Percentiles rank a stretch among this genome's conserved stretches.
Evolutionary conservation across 2,888 invertebrate genomes (phyloP).

Genomic region (Plebejus argus): DNA sequence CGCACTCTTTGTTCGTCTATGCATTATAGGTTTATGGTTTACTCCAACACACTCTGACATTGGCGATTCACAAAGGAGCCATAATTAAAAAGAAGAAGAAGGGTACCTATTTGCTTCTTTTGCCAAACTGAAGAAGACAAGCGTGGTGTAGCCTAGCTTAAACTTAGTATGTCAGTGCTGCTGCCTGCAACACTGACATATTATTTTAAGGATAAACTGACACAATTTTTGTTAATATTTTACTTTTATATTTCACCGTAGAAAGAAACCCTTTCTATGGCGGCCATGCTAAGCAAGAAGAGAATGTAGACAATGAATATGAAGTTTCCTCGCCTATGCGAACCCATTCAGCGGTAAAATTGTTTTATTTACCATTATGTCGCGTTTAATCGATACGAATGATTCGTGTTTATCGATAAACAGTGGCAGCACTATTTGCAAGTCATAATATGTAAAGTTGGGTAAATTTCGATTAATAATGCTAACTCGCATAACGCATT

Average conservation of each 20-base stretch:
- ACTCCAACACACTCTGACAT: no score
- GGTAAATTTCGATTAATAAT: slow-evolving; percentile 42
- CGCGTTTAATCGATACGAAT: slow-evolving; percentile 6
- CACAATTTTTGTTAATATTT: not conserved
- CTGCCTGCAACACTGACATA: no score
- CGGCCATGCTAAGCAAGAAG: not conserved
- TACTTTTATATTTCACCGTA: not conserved
- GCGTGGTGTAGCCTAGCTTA: no score
- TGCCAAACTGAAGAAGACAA: no score
- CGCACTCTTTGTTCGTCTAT: no score
- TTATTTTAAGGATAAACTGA: no score
- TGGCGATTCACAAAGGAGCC: no score
- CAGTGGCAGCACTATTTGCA: slow-evolving; percentile 24
- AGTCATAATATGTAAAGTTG: slow-evolving; percentile 40
- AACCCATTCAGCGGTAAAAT: not conserved
- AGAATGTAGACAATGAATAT: not conserved
- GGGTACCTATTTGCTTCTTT: no score
- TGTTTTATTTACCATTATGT: slow-evolving; percentile 11
- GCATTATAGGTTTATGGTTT: no score
- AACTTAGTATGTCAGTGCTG: no score
- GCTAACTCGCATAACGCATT: slow-evolving; percentile 44
- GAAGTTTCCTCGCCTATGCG: not conserved
- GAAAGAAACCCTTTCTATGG: not conserved
- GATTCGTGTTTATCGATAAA: slow-evolving; percentile 23
- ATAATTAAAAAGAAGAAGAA: no score